Evolutionary conservation across 1,140 invertebrate species (phyloP).

Genomic region (Papilio machaon): DNA sequence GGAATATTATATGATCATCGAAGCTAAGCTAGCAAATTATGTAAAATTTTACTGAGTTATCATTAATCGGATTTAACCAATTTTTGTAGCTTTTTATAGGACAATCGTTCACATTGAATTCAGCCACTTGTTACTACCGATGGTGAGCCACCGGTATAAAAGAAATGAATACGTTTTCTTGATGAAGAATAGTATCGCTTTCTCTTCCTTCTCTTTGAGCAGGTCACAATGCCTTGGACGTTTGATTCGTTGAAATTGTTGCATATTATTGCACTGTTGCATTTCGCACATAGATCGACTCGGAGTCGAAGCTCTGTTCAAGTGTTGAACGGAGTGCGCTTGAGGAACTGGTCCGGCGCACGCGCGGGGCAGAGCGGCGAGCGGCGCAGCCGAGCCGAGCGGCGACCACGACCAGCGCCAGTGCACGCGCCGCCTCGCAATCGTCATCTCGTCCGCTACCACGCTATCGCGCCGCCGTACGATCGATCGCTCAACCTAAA

Average conservation of each 20-base stretch:
- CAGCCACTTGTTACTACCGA: neutral
- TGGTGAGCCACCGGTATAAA: neutral
- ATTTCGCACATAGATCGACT: constrained; percentile 37
- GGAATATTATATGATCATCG: neutral
- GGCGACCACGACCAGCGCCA: constrained; percentile 47
- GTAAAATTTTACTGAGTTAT: neutral
- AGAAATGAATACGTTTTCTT: neutral
- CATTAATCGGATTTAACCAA: neutral
- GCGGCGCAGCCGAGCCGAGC: constrained; percentile 52
- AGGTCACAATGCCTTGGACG: neutral
- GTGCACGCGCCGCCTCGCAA: constrained; percentile 73
- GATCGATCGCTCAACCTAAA: constrained; percentile 42
- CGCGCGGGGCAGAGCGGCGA: constrained; percentile 74
- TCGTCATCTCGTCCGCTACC: constrained; percentile 56
- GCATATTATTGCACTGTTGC: constrained; percentile 41
- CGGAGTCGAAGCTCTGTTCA: constrained; percentile 50
- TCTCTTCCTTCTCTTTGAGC: neutral
- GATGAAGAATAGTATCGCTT: neutral
- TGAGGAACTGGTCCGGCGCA: constrained; percentile 71
- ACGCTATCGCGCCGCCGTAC: constrained; percentile 44
- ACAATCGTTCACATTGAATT: neutral
- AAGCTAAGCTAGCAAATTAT: neutral
- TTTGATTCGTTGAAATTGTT: neutral
- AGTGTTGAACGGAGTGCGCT: constrained; percentile 13
- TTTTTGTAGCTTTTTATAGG: neutral